Base-by-base conservation (phyloP, 2,797 vertebrate genomes). In the Spinus olivaceus region DNA sequence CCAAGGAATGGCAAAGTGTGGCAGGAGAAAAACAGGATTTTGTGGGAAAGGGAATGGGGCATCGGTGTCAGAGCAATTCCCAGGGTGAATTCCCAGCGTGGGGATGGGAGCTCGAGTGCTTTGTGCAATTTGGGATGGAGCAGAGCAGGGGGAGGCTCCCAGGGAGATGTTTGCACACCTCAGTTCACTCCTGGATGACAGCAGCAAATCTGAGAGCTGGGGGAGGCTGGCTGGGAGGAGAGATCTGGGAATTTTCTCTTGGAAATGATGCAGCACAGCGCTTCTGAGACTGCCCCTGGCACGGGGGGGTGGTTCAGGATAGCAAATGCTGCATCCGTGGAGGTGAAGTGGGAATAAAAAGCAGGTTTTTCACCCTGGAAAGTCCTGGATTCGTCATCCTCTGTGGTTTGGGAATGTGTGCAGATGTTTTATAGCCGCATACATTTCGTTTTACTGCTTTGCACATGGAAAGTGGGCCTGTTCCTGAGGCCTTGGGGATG, bases 301-400 rank as follows among this genome's bases (percentile, higher is more conserved):
- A 24, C 0, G 0, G 3, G 32, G 33, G 64, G 30, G n/a, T n/a
- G 35, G 2, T 50, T 10, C 8, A 14, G 69, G n/a, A 67, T 35
- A 61, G 56, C 28, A 22, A 65, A 11, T 4, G 57, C 42, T 69
- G 74, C 16, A 32, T 12, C 56, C 12, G 1, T 2, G 27, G 35
- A 7, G n/a, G 24, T 1, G 30, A 59, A 39, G 41, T 14, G 71
- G 65, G 33, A 78, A 8, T 10, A 35, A 77, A 21, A 37, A 1
- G 39, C 35, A 69, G 51, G 10, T 12, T 70, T 61, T 76, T 28
- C 72, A 73, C 51, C 37, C 42, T 60, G 33, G 44, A 28, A 70
- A 56, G 47, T 37, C 74, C 61, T 60, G 44, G 5, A 2, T 39
- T 33, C 2, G 0, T 51, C 17, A 6, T 37, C 14, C 64, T 56